phyloP scores from a whole-genome alignment of 2,797 vertebrate species.

The Cuculus canorus region DNA sequence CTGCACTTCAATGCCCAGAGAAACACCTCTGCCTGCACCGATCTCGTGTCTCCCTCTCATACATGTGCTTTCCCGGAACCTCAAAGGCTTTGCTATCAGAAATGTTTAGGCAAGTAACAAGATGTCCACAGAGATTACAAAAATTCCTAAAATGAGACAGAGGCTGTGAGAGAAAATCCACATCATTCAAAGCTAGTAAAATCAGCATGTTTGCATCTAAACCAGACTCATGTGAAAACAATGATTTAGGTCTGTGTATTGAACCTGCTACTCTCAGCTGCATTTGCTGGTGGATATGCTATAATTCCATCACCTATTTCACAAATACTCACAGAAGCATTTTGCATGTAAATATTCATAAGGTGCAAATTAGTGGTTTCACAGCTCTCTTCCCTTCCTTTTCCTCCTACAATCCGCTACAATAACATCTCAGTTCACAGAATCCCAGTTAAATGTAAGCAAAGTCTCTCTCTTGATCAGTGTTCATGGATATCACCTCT shows the following conservation, averaged over 20 bases:
- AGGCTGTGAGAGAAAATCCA: neutral
- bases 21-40: neutral
- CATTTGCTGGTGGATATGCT: neutral
- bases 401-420: conserved; percentile 4
- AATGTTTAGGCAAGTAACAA: neutral
- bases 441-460: neutral
- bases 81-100: neutral
- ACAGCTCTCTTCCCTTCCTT: conserved; percentile 1
- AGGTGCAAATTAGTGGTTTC: conserved; percentile 56
- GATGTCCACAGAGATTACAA: neutral
- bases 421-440: conserved; percentile 6
- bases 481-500: neutral
- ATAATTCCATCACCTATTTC: neutral
- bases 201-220: neutral
- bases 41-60: no score
- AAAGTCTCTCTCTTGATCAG: neutral
- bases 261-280: neutral
- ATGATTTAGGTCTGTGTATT: neutral
- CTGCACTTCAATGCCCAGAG: neutral
- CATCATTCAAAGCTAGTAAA: rapidly evolving
- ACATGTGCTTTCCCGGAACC: rapidly evolving
- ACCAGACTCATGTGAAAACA: neutral
- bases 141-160: neutral
- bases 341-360: conserved; percentile 4
- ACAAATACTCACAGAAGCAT: neutral